Base-by-base conservation (phyloP, 2,797 vertebrate genomes). In the Apodemus agrarius region DNA sequence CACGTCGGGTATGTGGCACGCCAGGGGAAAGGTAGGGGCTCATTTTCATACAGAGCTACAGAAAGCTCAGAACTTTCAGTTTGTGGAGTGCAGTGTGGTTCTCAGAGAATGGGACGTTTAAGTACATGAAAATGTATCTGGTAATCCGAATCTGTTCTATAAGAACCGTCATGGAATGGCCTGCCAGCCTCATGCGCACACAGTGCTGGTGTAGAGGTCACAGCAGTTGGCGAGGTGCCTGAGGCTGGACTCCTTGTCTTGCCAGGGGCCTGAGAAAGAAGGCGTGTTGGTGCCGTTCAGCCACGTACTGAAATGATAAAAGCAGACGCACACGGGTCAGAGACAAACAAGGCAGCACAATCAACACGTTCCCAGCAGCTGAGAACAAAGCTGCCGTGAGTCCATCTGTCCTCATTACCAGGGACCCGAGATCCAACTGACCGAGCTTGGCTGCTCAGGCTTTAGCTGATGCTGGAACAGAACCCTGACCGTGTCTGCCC, bases 181-280 rank as follows among this genome's bases (percentile, higher is more conserved):
- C 61, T 22, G 57, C 43, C 74, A 59, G 52, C 34, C 52, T 96
- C 89, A 96, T 0, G 0, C 0, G 9, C 98, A 99, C 82, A 95
- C 59, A 0, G 97, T 82, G 83, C 57, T 96, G 90, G 98, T 97
- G 92, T 98, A 98, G 94, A 99, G 31, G 52, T 81, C 65, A 13
- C 99, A 99, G 98, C 99, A 99, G 37, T 98, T 97, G 0, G 37
- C 90, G 16, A 99, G 98, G 95, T 97, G 99, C 8, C 49, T 0
- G 2, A 85, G 13, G 3, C 97, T 98, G 1, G 99, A 98, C 9
- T 76, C 82, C 43, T 98, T 97, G 6, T 83, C 94, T n/a, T 61
- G 98, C 99, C 99, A 99, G 3, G 93, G 59, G 57, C 98, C 99
- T 0, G 97, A 98, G 96, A 99, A 99, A 93, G 98, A 98, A 81